Conservation (phyloP, 2,797 vertebrate genomes). For the Rhabdophis nuchalis region DNA sequence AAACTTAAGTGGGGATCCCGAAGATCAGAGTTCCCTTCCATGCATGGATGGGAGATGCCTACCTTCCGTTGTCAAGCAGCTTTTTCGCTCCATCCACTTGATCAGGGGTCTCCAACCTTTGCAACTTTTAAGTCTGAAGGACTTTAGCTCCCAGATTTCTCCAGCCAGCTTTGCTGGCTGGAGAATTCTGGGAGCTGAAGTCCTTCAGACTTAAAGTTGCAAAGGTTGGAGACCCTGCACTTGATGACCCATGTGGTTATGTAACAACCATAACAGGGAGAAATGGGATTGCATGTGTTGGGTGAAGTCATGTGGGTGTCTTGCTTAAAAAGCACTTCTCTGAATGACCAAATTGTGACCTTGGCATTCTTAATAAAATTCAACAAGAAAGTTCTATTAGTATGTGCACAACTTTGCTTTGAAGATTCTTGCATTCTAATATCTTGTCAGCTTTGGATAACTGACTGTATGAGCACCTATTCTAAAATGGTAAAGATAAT, state of each 20-base stretch:
- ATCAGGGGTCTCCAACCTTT: too few relatives aligned
- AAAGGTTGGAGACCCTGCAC: too few relatives aligned
- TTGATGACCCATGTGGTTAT: background rate
- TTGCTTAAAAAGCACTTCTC: background rate
- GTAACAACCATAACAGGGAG: background rate
- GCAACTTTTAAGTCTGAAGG: too few relatives aligned
- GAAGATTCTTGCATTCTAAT: background rate
- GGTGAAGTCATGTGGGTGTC: background rate
- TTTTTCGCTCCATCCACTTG: background rate
- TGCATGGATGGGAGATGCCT: background rate
- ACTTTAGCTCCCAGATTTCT: too few relatives aligned
- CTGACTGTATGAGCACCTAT: background rate
- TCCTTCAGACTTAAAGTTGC: too few relatives aligned
- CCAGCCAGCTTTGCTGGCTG: too few relatives aligned
- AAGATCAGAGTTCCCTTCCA: background rate
- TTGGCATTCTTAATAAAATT: background rate
- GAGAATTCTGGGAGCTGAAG: too few relatives aligned
- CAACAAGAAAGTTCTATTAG: too few relatives aligned
- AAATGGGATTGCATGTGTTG: background rate
- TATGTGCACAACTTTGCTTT: background rate
- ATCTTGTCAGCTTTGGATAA: background rate
- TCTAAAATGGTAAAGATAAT: background rate
- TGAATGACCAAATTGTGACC: background rate
- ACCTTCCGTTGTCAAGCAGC: background rate
- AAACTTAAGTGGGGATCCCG: too few relatives aligned